Base-by-base conservation (phyloP, 2,888 invertebrate genomes). In the Tetrapedia diversipes region DNA sequence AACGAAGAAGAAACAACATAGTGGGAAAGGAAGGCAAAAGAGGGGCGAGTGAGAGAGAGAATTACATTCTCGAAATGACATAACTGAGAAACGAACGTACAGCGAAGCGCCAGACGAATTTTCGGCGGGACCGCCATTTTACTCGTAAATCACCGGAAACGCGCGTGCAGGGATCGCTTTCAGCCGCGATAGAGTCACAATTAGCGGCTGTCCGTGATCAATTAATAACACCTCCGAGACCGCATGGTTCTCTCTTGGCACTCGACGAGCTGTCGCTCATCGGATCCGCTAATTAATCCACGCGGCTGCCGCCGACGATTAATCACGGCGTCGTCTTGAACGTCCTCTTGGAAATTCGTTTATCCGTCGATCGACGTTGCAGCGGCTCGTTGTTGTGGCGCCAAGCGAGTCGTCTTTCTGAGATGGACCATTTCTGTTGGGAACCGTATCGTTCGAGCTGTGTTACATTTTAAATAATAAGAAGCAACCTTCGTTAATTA, bases 151-250 rank as follows among this genome's bases (percentile, higher is more conserved):
- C 77, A 80, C 78, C 69, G 74, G 70, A 82, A 67, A 65, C 63
- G 19, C 67, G 64, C 59, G 75, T 47, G 65, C 65, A 10, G 56
- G 77, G 71, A 67, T 81, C 71, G 76, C 66, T 84, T 82, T 77
- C 79, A 61, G 61, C 47, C 68, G 43, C 75, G 77, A 81, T 75
- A 75, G 77, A 71, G 47, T 53, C 71, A 61, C 85, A 81, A 84
- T 84, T 84, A 84, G 81, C 78, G 79, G 70, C 78, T 83, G 85
- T 81, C 83, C 68, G 71, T 76, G 84, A 79, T 81, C 84, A 76
- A 85, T 84, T 85, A 85, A 85, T 84, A 85, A 83, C 81, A 67
- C 61, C 79, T n/a, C 39, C 45, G 59, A 66, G 69, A 54, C 41
- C 22, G 10, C 24, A 47, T 45, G 27, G 19, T 73, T 69, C 70